Conservation (phyloP, 2,113 vertebrate species). For the Chaetorhynchus papuensis region DNA sequence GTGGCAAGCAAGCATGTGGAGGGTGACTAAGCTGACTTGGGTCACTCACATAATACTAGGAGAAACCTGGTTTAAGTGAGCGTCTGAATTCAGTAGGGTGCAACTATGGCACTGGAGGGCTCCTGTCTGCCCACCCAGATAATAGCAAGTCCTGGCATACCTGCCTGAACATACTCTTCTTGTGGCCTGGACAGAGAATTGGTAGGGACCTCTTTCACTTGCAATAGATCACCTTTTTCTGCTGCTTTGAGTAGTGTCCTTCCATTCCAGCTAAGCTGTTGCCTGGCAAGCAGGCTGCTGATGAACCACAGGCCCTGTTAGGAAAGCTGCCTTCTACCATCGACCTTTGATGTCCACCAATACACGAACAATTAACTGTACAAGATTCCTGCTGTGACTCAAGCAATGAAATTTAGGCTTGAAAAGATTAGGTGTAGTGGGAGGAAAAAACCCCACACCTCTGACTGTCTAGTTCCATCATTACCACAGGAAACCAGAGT, state of each 20-base stretch:
- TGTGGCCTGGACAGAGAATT: not conserved
- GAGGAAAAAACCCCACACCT: rapidly evolving
- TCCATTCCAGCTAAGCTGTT: not conserved
- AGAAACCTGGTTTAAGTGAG: not conserved
- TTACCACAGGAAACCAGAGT: not conserved
- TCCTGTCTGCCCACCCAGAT: not conserved
- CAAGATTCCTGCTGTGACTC: not conserved
- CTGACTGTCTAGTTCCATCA: not conserved
- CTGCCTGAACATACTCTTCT: not conserved
- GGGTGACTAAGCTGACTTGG: not conserved
- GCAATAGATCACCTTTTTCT: not conserved
- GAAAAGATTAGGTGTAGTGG: not conserved
- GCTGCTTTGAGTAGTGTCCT: not conserved
- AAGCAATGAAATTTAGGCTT: not conserved
- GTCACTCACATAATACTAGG: not conserved
- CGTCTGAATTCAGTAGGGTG: not conserved
- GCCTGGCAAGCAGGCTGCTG: not conserved
- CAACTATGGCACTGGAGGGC: not conserved
- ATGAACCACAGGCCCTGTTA: rapidly evolving
- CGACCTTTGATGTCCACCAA: not conserved
- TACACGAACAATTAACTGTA: not conserved
- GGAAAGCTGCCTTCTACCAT: not conserved
- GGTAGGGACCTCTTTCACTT: not conserved
- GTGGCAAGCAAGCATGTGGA: not conserved
- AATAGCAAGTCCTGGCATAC: not conserved